A percentile compares a stretch with the other conserved stretches of the same genome.
These are phyloP conservation scores for Helicoverpa assulta DNA, from an alignment of 2,888 invertebrate species.

Conservation along the genomic window DNA sequence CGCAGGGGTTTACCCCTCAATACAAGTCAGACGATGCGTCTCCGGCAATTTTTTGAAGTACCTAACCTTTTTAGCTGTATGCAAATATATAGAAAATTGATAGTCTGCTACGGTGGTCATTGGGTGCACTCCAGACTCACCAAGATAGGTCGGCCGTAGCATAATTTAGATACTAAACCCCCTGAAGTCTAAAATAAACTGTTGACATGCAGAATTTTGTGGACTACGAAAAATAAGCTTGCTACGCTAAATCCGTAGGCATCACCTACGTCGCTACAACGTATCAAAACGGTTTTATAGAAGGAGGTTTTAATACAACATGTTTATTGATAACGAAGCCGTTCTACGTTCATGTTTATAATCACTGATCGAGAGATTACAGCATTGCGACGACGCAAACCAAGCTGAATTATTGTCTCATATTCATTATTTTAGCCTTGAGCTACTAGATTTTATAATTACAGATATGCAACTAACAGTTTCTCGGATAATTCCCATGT, in stretches of 20 bases:
- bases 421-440: conserved; percentile 59
- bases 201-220: conserved; percentile 5
- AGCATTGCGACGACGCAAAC: conserved; percentile 1
- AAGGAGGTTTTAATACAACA: conserved; percentile 7
- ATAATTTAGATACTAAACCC: too few relatives aligned
- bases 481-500: conserved; percentile 55
- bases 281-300: conserved; percentile 6
- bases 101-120: too few relatives aligned
- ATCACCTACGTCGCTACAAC: neutral
- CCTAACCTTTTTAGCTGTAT: too few relatives aligned
- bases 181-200: neutral
- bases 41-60: too few relatives aligned
- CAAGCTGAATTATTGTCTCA: conserved; percentile 44
- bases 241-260: neutral
- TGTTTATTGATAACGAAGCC: conserved; percentile 24
- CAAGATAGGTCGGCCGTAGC: too few relatives aligned
- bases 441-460: conserved; percentile 55
- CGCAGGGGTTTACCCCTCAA: conserved; percentile 11
- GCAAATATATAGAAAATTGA: too few relatives aligned
- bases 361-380: conserved; percentile 38
- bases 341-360: conserved; percentile 20
- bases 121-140: too few relatives aligned
- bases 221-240: neutral
- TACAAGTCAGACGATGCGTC: neutral
- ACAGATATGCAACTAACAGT: conserved; percentile 47